Evolutionary conservation across 2,888 invertebrate species (phyloP), one percentile per base, ranked within the genome.

Genomic region (Resseliella maxima): DNA sequence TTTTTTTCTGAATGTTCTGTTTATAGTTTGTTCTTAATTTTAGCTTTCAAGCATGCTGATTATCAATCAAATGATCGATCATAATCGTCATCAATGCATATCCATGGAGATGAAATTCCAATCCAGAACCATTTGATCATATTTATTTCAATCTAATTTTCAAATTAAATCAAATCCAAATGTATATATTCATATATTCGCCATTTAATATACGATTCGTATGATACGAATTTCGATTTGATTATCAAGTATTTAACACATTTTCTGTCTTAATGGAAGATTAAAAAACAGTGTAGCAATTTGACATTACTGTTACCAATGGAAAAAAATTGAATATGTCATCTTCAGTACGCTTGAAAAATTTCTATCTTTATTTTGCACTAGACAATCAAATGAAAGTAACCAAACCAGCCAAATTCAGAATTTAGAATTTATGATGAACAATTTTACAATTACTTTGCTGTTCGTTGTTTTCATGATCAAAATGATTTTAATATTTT

Each of bases 221-320:
- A 0, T 18, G 31, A 31, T 24, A 10, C 46, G 46, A 35, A 15
- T 12, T 72, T 72, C 6, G 35, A 72, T 12, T n/a, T 18, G 24
- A 72, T 2, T 31, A 72, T 59, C 3, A 72, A 35, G 31, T 72
- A 31, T 31, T 72, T 72, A 72, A 72, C 72, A 72, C 72, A 31
- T 72, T 72, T 2, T 2, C 15, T 72, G 6, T 72, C 6, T 5
- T 5, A 8, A 41, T 41, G 41, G 41, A 12, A 41, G 41, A 41
- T 5, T 12, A 41, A 41, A n/a, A 41, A 12, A 41, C 41, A 41
- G 6, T 50, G 46, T 18, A 50, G 2, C 46, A 6, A 8, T 50
- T 41, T 41, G 5, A 12, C 46, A 50, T 24, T 59, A 59, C 59
- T 6, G n/a, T 59, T 59, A 24, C 24, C n/a, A n/a, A 2, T 50